Evolutionary conservation across 2,888 invertebrate genomes (phyloP), one percentile per base, ranked within the genome.

Genomic region (Clepsis dumicolana): DNA sequence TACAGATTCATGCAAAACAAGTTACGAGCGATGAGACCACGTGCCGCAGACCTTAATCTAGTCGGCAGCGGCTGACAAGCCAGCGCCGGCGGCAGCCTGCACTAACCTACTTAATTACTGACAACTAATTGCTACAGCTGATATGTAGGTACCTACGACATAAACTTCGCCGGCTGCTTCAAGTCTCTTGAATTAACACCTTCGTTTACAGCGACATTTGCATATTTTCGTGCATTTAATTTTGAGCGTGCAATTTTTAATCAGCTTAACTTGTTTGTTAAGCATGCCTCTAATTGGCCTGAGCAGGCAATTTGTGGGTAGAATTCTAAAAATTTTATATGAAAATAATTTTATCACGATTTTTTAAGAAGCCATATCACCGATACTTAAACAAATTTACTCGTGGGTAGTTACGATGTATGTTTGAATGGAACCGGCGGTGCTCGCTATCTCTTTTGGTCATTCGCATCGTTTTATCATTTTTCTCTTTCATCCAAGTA

Each of bases 1-100:
- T 86, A 84, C 88, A 88, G 91, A 91, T 90, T 92, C 92, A 89
- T 91, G 89, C 88, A 87, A 87, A 87, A 85, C 88, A 87, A 91
- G 88, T 91, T 90, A 91, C 86, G 90, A 88, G 88, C 85, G 79
- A 70, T 75, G 88, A 80, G 87, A 79, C 86, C 86, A 82, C 84
- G 85, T 80, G 86, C 82, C 84, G 76, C 87, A 85, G 80, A 81
- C 87, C 87, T 86, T 91, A 91, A 92, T 91, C 89, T 89, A 88
- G 84, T 83, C 84, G 83, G 84, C 79, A 78, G 80, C 77, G 75
- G 75, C 77, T 80, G 86, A 85, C 85, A 83, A 81, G 80, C 76
- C 75, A 73, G 76, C 57, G 70, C 72, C 76, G 74, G 80, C 80
- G 80, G 81, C 79, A 77, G 80, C 84, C 79, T 82, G 81, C 84